These are phyloP conservation scores for Rhysida immarginata DNA, from an alignment of 1,140 invertebrate species.

Conservation along the genomic window DNA sequence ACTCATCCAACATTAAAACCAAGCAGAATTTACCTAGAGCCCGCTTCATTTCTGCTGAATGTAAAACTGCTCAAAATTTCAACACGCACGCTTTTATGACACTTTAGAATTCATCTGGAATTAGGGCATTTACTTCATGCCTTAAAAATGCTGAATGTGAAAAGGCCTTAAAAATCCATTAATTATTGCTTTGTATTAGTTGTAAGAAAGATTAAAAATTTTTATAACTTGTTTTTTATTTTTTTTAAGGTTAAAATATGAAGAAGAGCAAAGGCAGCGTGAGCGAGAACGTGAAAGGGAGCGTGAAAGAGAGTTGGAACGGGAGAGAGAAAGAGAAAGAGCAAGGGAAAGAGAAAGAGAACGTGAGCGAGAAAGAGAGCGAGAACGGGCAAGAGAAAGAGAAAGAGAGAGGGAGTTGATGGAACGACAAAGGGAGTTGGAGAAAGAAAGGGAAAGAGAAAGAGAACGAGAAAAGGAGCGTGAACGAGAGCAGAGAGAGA, in stretches of 20 bases:
- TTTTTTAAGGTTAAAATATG: background rate
- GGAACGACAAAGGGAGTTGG: background rate
- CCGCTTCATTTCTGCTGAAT: no score
- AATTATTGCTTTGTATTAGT: no score
- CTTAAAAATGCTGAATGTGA: no score
- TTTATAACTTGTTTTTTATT: background rate
- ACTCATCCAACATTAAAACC: no score
- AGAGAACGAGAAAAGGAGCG: background rate
- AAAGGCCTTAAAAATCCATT: no score
- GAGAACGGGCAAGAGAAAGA: conserved; percentile 1
- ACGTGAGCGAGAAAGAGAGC: background rate
- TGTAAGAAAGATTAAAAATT: background rate
- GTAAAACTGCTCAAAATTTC: no score
- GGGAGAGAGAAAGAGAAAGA: conserved; percentile 5
- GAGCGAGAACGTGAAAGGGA: background rate
- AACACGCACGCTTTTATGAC: no score
- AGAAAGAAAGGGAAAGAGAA: background rate
- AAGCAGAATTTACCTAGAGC: no score
- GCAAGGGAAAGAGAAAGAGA: background rate
- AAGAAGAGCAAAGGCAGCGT: conserved; percentile 4
- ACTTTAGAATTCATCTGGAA: no score
- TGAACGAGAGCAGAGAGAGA: background rate
- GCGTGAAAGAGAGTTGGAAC: conserved; percentile 1
- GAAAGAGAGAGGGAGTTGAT: background rate
- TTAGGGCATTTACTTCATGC: no score